Percentiles rank a stretch among this genome's conserved stretches.
These are phyloP conservation scores for Cynocephalus volans DNA, from an alignment of 2,113 vertebrate genomes.

Conservation along the genomic window DNA sequence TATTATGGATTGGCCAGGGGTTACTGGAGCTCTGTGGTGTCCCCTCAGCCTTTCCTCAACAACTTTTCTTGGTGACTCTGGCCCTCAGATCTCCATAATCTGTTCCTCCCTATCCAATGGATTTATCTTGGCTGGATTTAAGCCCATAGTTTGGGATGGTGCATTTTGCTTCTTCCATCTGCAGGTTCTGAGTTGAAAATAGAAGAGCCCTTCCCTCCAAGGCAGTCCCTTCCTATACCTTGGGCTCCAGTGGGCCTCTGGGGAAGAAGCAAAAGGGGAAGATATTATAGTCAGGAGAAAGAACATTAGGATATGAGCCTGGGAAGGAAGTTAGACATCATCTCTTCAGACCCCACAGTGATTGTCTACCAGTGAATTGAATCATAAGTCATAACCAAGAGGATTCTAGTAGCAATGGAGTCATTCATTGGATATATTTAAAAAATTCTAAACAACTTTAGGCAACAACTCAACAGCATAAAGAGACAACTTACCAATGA, in stretches of 20 bases:
- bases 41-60: neutral
- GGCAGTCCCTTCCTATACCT: neutral
- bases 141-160: neutral
- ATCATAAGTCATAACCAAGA: neutral
- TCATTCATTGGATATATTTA: neutral
- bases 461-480: neutral
- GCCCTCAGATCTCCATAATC: neutral
- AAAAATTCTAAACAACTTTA: neutral
- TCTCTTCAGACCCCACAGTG: neutral
- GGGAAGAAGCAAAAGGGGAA: neutral
- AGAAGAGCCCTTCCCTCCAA: neutral
- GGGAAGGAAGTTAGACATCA: neutral
- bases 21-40: neutral
- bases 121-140: neutral
- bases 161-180: neutral
- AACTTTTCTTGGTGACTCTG: neutral
- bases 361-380: neutral
- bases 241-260: neutral
- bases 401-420: neutral
- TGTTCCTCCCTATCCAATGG: neutral
- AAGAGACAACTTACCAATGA: constrained; percentile 44
- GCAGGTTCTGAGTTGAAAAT: neutral
- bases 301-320: neutral
- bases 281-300: neutral
- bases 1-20: neutral